A percentile compares a stretch with the other conserved stretches of the same genome.
Conservation (phyloP, 2,113 vertebrate genomes). For the Campylomormyrus numenius region DNA sequence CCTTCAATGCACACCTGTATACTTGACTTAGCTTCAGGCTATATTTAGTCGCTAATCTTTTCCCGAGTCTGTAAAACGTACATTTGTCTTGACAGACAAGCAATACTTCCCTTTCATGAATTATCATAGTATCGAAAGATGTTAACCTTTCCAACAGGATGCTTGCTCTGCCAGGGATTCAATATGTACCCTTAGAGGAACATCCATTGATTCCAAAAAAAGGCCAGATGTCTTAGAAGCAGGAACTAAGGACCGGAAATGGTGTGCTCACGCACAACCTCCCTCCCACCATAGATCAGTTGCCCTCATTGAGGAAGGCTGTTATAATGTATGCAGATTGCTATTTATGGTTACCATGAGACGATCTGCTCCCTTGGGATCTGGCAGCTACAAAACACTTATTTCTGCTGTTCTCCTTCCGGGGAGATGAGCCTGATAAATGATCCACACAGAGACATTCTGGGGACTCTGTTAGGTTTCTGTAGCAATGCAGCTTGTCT, state of each 20-base stretch:
- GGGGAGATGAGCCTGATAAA: not conserved
- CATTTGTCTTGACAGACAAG: not conserved
- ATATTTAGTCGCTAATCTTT: not conserved
- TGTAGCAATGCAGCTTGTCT: not conserved
- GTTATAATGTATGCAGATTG: not conserved
- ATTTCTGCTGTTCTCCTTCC: not conserved
- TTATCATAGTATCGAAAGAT: not conserved
- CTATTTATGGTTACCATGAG: conserved; percentile 7
- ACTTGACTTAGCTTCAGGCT: not conserved
- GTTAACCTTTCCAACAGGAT: not conserved
- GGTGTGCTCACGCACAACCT: not conserved
- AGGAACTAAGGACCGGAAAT: conserved; percentile 5
- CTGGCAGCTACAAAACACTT: not conserved
- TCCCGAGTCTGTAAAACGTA: not conserved
- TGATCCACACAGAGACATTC: not conserved
- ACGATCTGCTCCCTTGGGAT: not conserved
- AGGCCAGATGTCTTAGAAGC: not conserved
- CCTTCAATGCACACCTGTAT: not conserved
- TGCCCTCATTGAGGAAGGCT: not conserved
- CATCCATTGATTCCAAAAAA: not conserved
- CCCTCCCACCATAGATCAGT: not conserved
- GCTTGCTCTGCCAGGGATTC: not conserved
- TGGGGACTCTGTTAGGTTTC: not conserved
- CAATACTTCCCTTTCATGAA: not conserved
- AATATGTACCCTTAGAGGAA: not conserved